Evolutionary conservation across 2,113 vertebrate species (phyloP).

Genomic region (Boulengeromyrus knoepffleri): DNA sequence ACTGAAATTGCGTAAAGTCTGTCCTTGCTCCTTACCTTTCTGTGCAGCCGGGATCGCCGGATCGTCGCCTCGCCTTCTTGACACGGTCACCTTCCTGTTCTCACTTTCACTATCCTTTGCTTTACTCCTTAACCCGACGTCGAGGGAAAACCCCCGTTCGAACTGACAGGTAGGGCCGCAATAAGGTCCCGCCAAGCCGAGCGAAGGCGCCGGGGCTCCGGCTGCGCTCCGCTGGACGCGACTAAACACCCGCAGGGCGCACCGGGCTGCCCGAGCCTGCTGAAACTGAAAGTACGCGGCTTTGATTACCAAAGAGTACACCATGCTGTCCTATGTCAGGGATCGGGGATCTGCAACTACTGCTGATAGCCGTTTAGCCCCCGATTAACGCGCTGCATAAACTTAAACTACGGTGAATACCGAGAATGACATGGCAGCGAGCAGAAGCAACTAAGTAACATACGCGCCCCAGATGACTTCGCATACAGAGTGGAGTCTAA

Average conservation of each 20-base stretch:
- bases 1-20: background rate
- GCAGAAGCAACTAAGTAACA: background rate
- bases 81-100: slow-evolving; percentile 46
- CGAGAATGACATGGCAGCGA: background rate
- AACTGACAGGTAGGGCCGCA: background rate
- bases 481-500: background rate
- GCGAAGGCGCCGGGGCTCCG: background rate
- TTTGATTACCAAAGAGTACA: slow-evolving; percentile 44
- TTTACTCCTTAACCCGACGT: slow-evolving; percentile 43
- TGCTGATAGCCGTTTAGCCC: background rate
- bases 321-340: slow-evolving; percentile 29
- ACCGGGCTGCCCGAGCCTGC: slow-evolving; percentile 13
- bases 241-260: slow-evolving; percentile 27
- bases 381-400: background rate
- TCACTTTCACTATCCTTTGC: slow-evolving; percentile 38
- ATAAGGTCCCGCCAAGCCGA: slow-evolving; percentile 19
- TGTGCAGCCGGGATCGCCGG: slow-evolving; percentile 56
- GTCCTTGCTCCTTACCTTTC: slow-evolving; percentile 63
- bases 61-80: slow-evolving; percentile 35
- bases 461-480: background rate
- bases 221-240: background rate
- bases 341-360: background rate
- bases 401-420: background rate
- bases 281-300: slow-evolving; percentile 26
- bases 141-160: slow-evolving; percentile 19